phyloP scores from a whole-genome alignment of 2,888 invertebrate species.

The Lochmaea capreae region DNA sequence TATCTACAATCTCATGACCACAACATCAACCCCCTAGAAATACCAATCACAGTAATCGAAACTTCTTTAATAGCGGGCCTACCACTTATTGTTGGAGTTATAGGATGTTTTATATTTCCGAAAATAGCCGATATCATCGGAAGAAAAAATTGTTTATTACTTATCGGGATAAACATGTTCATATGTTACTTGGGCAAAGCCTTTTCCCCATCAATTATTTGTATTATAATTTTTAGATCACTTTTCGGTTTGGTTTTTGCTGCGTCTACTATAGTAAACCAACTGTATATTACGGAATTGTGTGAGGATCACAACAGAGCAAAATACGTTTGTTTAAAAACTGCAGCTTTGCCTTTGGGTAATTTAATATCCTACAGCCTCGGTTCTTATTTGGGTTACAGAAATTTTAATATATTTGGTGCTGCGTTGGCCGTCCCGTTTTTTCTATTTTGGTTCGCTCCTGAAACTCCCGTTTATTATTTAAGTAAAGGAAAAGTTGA shows the following conservation, averaged over 20 bases:
- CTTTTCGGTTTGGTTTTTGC: not conserved
- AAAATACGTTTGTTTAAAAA: not conserved
- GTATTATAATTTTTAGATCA: not conserved
- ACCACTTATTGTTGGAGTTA: not conserved
- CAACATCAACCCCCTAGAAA: not conserved
- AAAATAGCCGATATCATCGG: not conserved
- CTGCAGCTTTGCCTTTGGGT: not conserved
- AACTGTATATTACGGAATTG: not conserved
- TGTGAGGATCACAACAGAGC: slow-evolving; percentile 14
- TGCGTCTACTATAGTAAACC: not conserved
- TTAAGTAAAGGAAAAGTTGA: slow-evolving; percentile 1
- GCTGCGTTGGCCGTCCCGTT: not conserved
- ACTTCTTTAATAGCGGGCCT: not conserved
- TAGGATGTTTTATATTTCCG: slow-evolving; percentile 2
- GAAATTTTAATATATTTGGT: not conserved
- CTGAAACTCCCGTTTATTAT: slow-evolving; percentile 8
- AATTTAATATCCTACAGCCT: not conserved
- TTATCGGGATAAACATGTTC: not conserved
- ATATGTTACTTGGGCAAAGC: not conserved
- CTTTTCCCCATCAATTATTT: not conserved
- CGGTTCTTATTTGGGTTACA: not conserved
- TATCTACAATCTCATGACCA: not conserved
- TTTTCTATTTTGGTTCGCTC: slow-evolving; percentile 2
- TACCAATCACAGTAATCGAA: not conserved
- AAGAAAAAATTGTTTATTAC: not conserved